These are phyloP conservation scores for Aselliscus stoliczkanus DNA, from an alignment of 2,797 vertebrate species.

Conservation along the genomic window DNA sequence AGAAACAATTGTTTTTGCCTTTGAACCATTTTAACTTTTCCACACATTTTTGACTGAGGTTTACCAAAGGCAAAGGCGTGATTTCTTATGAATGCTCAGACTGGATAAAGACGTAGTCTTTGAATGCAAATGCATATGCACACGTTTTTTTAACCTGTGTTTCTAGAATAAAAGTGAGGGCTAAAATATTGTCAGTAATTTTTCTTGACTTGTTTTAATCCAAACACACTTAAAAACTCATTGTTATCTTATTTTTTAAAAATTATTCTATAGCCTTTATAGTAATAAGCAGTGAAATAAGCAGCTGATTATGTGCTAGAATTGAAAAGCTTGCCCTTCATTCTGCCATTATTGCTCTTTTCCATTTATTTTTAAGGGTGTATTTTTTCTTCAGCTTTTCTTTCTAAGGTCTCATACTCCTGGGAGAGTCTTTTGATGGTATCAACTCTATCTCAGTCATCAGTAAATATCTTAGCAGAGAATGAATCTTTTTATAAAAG, in stretches of 20 bases:
- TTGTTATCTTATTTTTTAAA: neutral
- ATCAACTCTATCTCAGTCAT: neutral
- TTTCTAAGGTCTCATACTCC: neutral
- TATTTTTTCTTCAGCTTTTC: neutral
- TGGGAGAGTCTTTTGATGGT: neutral
- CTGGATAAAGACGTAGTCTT: neutral
- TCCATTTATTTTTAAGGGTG: neutral
- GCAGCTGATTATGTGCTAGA: neutral
- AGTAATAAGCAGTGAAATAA: neutral
- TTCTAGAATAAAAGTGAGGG: neutral
- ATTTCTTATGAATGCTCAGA: neutral
- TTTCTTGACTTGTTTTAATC: neutral
- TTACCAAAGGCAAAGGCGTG: neutral
- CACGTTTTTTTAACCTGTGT: neutral
- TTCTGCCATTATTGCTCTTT: neutral
- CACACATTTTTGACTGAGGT: neutral
- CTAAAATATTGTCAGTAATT: neutral
- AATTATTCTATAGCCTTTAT: neutral
- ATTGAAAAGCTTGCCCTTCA: neutral
- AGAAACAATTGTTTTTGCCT: neutral
- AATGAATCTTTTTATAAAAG: neutral
- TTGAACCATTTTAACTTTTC: constrained; percentile 15
- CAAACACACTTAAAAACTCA: neutral
- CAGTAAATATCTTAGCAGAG: neutral
- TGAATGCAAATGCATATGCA: neutral